A percentile compares a stretch with the other conserved stretches of the same genome.
Conservation (phyloP, 2,888 invertebrate genomes). For the Zootermopsis nevadensis region DNA sequence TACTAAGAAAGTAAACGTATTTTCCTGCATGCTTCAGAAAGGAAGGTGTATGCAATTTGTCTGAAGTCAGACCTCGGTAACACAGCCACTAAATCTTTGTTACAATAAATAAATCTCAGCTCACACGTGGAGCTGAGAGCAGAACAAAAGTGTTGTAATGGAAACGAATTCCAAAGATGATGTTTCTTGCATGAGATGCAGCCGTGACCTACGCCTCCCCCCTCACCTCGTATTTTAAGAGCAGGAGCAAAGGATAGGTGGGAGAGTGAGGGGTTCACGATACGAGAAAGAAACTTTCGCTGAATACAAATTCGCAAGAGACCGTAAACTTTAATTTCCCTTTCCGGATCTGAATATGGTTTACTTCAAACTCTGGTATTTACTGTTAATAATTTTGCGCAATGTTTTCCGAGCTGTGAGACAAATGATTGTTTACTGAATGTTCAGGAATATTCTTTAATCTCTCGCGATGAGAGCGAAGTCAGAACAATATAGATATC, state of each 20-base stretch:
- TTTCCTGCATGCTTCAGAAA: too few species aligned
- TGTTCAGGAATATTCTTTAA: too few species aligned
- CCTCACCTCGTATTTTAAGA: not conserved
- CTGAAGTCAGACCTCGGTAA: not conserved
- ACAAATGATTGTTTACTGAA: too few species aligned
- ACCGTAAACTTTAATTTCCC: not conserved
- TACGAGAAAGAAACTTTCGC: not conserved
- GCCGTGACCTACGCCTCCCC: not conserved
- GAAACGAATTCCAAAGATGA: not conserved
- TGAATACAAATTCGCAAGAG: not conserved
- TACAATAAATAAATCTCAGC: not conserved
- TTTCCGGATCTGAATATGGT: not conserved
- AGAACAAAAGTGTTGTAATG: not conserved
- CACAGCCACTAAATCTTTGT: not conserved
- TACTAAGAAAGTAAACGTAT: too few species aligned
- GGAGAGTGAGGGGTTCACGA: not conserved
- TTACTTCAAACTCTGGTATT: not conserved
- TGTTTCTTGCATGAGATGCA: conserved; percentile 14
- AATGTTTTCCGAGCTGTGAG: too few species aligned
- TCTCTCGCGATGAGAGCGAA: too few species aligned
- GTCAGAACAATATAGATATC: too few species aligned
- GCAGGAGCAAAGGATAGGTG: not conserved
- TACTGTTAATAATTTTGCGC: too few species aligned
- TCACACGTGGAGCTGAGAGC: not conserved
- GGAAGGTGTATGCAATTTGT: not conserved